Evolutionary conservation across 2,888 invertebrate species (phyloP).

Genomic region (Scelioninae gen. 1): DNA sequence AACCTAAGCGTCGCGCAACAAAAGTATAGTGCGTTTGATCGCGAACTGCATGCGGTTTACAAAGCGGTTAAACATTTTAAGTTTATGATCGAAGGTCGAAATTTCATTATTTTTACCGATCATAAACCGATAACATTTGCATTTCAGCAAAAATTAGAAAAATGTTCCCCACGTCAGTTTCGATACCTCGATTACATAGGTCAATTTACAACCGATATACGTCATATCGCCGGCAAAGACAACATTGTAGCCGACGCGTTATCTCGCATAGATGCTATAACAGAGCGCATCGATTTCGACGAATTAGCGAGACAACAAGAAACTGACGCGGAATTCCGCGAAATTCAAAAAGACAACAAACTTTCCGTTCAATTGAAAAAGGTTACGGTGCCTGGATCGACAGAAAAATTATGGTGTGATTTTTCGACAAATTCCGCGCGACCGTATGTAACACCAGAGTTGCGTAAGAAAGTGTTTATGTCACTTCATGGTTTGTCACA

Average conservation of each 20-base stretch:
- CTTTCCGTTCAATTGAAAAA: background rate
- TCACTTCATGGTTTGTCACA: slow-evolving; percentile 74
- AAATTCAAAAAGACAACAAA: background rate
- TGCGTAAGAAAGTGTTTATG: slow-evolving; percentile 66
- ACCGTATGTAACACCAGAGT: slow-evolving; percentile 62
- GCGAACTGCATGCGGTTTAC: too few species aligned
- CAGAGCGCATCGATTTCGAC: background rate
- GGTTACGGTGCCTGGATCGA: background rate
- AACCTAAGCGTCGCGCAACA: too few species aligned
- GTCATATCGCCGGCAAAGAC: slow-evolving; percentile 46
- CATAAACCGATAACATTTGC: slow-evolving; percentile 1
- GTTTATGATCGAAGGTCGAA: slow-evolving; percentile 23
- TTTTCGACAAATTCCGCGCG: slow-evolving; percentile 21
- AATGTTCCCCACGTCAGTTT: too few species aligned
- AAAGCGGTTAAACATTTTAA: too few species aligned
- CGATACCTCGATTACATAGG: too few species aligned
- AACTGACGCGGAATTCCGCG: slow-evolving; percentile 8
- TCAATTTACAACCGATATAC: too few species aligned
- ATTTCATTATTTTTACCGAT: slow-evolving; percentile 26
- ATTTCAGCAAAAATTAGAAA: too few species aligned
- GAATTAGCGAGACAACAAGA: slow-evolving; percentile 3
- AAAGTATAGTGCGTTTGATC: too few species aligned
- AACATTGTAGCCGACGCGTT: slow-evolving; percentile 64
- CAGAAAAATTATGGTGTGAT: background rate
- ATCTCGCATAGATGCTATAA: slow-evolving; percentile 47